phyloP scores from a whole-genome alignment of 2,797 vertebrate genomes.

The Vultur gryphus region DNA sequence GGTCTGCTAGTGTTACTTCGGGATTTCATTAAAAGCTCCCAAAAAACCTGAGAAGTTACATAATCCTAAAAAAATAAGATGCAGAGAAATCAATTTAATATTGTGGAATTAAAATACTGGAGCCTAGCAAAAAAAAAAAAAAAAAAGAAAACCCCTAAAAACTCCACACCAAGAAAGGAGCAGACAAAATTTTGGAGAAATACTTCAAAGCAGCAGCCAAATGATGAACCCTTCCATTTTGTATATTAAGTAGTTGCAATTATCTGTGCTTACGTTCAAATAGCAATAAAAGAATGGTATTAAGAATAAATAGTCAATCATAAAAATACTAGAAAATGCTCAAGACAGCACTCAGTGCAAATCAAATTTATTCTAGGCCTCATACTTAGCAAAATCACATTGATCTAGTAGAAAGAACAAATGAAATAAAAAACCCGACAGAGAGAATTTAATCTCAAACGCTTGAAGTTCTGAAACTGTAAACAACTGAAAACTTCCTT shows the following conservation, averaged over 20 bases:
- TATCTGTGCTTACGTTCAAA: neutral
- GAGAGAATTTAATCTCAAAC: neutral
- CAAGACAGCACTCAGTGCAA: neutral
- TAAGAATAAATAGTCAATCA: neutral
- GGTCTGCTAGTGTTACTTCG: neutral
- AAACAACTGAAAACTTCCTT: neutral
- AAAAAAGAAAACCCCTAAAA: neutral
- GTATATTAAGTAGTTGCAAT: neutral
- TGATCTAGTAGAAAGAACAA: neutral
- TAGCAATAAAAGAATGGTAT: neutral
- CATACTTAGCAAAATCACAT: neutral
- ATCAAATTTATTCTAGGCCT: neutral
- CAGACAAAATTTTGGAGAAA: neutral
- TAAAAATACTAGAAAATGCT: neutral
- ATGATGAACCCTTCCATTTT: accelerated
- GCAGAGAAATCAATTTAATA: neutral
- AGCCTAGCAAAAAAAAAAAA: neutral
- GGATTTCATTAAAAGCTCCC: neutral
- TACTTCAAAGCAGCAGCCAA: neutral
- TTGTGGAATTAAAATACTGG: neutral
- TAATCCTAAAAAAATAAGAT: neutral
- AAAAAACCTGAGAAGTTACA: neutral
- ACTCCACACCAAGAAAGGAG: neutral
- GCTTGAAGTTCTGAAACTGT: neutral
- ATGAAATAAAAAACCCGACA: neutral